phyloP scores from a whole-genome alignment of 1,140 invertebrate species.

The Pararge aegeria region DNA sequence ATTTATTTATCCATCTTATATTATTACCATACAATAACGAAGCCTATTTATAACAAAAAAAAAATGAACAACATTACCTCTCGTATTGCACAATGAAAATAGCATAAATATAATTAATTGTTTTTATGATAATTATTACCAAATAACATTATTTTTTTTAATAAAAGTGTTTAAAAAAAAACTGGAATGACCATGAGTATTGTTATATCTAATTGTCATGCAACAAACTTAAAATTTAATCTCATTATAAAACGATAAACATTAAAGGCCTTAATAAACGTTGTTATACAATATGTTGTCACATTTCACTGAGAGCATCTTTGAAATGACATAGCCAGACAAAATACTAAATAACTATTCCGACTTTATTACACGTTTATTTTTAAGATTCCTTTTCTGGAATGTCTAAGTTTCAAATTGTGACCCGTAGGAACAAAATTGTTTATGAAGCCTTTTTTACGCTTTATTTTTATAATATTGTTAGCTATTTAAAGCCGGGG shows the following conservation, averaged over 20 bases:
- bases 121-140: slow-evolving; percentile 51
- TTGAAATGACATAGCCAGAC: no score
- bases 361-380: no score
- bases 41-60: slow-evolving; percentile 49
- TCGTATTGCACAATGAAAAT: slow-evolving; percentile 71
- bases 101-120: slow-evolving; percentile 63
- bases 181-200: slow-evolving; percentile 51
- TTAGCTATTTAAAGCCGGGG: neutral
- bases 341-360: no score
- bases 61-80: slow-evolving; percentile 54
- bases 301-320: no score
- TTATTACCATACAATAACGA: slow-evolving; percentile 64
- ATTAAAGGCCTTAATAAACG: no score
- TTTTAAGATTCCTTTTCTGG: no score
- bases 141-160: slow-evolving; percentile 54
- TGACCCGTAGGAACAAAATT: neutral
- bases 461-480: no score
- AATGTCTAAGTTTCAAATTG: slow-evolving; percentile 15
- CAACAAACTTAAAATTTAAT: slow-evolving; percentile 14
- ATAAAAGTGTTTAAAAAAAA: slow-evolving; percentile 36
- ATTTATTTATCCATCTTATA: slow-evolving; percentile 42
- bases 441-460: no score
- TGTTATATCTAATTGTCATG: slow-evolving; percentile 34
- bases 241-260: slow-evolving; percentile 5
- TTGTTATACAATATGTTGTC: no score